These are phyloP conservation scores for Sebastes diaconus DNA, from an alignment of 2,797 vertebrate species.

Conservation along the genomic window DNA sequence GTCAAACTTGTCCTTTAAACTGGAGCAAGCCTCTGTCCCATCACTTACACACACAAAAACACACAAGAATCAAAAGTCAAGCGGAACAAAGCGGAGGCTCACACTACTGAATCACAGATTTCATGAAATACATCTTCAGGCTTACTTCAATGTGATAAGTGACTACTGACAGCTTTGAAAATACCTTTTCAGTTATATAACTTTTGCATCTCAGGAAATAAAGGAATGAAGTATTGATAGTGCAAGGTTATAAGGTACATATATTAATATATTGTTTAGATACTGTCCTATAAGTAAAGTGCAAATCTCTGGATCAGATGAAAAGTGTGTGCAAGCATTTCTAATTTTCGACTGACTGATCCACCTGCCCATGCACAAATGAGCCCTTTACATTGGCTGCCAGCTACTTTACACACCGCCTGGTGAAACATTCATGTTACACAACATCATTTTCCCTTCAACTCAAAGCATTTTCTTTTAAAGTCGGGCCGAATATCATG, in stretches of 20 bases:
- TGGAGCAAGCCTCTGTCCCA: slow-evolving; percentile 66
- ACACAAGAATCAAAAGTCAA: slow-evolving; percentile 31
- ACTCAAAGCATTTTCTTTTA: slow-evolving; percentile 18
- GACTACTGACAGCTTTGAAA: slow-evolving; percentile 56
- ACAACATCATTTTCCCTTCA: slow-evolving; percentile 23
- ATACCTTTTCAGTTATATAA: slow-evolving; percentile 50
- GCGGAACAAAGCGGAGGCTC: slow-evolving; percentile 39
- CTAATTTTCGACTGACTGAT: slow-evolving; percentile 68
- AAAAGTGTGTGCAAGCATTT: slow-evolving; percentile 80
- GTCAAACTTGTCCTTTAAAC: slow-evolving; percentile 15
- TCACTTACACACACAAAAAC: slow-evolving; percentile 39
- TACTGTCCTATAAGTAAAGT: slow-evolving; percentile 83
- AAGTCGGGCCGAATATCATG: background rate
- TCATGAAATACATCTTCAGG: slow-evolving; percentile 65
- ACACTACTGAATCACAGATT: slow-evolving; percentile 56
- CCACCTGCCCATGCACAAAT: slow-evolving; percentile 72
- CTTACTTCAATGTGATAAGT: slow-evolving; percentile 53
- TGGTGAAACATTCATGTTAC: slow-evolving; percentile 44
- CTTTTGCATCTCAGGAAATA: slow-evolving; percentile 67
- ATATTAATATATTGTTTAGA: slow-evolving; percentile 82
- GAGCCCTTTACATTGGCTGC: slow-evolving; percentile 76
- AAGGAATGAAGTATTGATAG: slow-evolving; percentile 75
- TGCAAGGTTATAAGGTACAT: slow-evolving; percentile 83
- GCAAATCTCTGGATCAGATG: slow-evolving; percentile 82
- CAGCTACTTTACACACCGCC: slow-evolving; percentile 47